Evolutionary conservation across 1,140 invertebrate genomes (phyloP).

Genomic region (Drosophila aff.): DNA sequence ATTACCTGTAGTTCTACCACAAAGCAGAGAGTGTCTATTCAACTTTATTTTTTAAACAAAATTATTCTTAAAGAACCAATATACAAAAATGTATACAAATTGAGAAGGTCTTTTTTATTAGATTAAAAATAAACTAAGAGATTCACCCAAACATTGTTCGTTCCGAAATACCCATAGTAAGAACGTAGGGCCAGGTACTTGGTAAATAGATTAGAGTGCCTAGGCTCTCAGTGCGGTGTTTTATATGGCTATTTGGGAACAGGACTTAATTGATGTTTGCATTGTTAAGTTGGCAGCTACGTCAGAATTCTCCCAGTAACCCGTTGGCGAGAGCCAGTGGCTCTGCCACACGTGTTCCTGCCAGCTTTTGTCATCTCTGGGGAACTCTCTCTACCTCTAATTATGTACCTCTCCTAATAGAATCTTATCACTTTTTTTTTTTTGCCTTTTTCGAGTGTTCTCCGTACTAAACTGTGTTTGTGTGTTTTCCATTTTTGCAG

Average conservation of each 20-base stretch:
- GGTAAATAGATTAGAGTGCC: constrained; percentile 3
- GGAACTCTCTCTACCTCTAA: constrained; percentile 32
- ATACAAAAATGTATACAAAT: no score
- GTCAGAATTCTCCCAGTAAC: constrained; percentile 17
- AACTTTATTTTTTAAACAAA: no score
- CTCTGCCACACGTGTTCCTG: constrained; percentile 34
- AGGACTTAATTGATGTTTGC: constrained; percentile 7
- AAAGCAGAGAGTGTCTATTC: no score
- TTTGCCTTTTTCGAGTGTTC: constrained; percentile 22
- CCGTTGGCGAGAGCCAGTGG: constrained; percentile 15
- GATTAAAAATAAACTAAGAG: no score
- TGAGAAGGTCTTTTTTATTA: not conserved
- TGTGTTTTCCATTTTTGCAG: constrained; percentile 86
- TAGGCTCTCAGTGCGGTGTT: not conserved
- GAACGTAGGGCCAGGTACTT: not conserved
- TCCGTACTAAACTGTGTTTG: constrained; percentile 58
- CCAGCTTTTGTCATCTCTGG: constrained; percentile 48
- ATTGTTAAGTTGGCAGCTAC: constrained; percentile 19
- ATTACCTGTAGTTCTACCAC: not conserved
- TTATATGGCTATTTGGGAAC: not conserved
- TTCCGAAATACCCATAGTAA: not conserved
- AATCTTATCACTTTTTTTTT: constrained; percentile 64
- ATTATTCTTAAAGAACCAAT: not conserved
- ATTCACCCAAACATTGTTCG: no score
- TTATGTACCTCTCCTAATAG: constrained; percentile 32